Evolutionary conservation across 2,888 invertebrate species (phyloP), one percentile per base, ranked within the genome.

Genomic region (Pammene fasciana): DNA sequence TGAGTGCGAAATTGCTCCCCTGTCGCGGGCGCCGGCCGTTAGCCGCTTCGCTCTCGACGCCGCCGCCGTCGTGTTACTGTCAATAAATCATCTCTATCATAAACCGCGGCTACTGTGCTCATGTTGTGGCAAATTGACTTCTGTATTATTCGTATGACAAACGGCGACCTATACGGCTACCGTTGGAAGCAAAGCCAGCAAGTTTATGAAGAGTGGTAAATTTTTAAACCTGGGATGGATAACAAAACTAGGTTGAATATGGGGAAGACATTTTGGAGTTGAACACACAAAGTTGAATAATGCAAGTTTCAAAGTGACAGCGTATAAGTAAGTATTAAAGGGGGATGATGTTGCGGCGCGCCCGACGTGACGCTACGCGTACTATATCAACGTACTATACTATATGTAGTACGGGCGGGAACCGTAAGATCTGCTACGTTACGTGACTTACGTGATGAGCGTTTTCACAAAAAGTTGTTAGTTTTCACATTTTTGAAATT

Each of bases 71-170:
- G 79, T 77, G 78, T 83, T 82, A 84, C 85, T 83, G 83, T 84
- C 81, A 75, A 83, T 85, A 85, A 85, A 86, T 86, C 82, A 84
- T 73, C 74, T 78, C 80, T 80, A 80, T 80, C 78, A 80, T 80
- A 79, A 77, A 78, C 74, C 72, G 75, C 71, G 54, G 56, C 61
- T 56, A 43, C 71, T 67, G 62, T 68, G 56, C 43, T 67, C 65
- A 60, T 65, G 67, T 71, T 70, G 43, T 56, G 65, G 59, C 52
- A 72, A 67, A 65, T 65, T 61, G 55, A 38, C 60, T 71, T 41
- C 71, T 65, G 50, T 64, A 64, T 64, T 64, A 68, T 55, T 54
- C 13, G 34, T 14, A 57, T 43, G 41, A 41, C 10, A 26, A 61
- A 11, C 48, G 36, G 14, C 9, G 54, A 34, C 34, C 34, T n/a